A percentile compares a stretch with the other conserved stretches of the same genome.
phyloP scores from a whole-genome alignment of 2,888 invertebrate genomes.

The Cerastis rubricosa region DNA sequence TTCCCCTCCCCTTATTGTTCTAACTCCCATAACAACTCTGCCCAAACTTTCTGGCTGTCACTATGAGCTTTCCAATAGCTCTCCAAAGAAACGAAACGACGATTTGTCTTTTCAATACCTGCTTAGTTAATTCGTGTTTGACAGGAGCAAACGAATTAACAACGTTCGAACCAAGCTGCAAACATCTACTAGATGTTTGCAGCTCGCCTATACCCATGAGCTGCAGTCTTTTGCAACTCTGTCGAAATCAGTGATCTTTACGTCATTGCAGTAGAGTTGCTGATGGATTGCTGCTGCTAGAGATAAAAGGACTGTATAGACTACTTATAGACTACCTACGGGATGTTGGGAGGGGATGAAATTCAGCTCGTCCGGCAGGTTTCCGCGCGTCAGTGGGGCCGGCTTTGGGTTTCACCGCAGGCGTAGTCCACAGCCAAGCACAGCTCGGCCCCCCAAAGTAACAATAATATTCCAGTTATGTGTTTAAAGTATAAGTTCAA shows the following conservation, averaged over 20 bases:
- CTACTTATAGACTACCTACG: not conserved
- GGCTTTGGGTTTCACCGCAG: not conserved
- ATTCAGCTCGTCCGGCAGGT: not conserved
- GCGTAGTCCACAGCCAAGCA: not conserved
- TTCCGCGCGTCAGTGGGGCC: not conserved
- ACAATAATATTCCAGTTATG: too few relatives aligned
- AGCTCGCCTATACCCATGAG: not conserved
- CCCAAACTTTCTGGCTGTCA: not conserved
- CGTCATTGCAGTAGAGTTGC: not conserved
- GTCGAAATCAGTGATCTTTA: not conserved
- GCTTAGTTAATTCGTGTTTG: not conserved
- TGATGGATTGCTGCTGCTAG: not conserved
- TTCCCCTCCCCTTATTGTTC: not conserved
- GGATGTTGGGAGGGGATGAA: not conserved
- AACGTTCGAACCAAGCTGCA: not conserved
- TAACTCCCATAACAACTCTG: not conserved
- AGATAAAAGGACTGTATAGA: not conserved
- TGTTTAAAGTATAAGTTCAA: not conserved
- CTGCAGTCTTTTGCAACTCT: not conserved
- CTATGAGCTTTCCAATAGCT: not conserved
- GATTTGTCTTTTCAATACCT: not conserved
- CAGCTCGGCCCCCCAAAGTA: not conserved
- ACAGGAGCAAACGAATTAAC: constrained; percentile 3
- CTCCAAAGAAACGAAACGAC: not conserved
- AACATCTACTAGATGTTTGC: too few relatives aligned